These are phyloP conservation scores for Pipistrellus pipistrellus DNA, from an alignment of 2,797 vertebrate genomes.

Conservation along the genomic window DNA sequence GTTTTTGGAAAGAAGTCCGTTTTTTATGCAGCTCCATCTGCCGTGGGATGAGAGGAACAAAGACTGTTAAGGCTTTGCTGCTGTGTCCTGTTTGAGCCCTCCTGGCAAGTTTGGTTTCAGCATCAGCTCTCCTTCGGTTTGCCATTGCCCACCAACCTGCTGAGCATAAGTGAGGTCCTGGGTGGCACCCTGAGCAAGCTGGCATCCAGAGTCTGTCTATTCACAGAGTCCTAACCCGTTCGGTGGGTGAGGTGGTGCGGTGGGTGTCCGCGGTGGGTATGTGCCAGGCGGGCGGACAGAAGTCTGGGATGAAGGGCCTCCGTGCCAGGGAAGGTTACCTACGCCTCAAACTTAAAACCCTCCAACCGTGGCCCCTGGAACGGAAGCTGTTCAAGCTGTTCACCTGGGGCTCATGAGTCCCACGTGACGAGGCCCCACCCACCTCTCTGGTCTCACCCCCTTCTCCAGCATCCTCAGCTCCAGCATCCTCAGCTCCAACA, in stretches of 20 bases:
- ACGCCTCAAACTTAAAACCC: background rate
- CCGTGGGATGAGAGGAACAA: background rate
- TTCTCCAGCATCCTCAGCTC: background rate
- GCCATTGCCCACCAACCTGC: fast-evolving
- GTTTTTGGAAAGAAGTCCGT: background rate
- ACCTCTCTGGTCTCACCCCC: background rate
- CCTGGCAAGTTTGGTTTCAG: background rate
- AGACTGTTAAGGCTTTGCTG: background rate
- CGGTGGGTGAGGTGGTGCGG: fast-evolving
- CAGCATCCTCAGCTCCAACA: no score
- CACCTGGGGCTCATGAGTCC: background rate
- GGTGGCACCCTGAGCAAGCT: background rate
- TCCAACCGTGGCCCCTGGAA: background rate
- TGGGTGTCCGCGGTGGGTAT: fast-evolving
- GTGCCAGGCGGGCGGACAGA: background rate
- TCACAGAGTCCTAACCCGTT: no score
- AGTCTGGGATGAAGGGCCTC: background rate
- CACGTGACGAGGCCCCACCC: background rate
- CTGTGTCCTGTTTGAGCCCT: background rate
- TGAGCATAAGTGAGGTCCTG: background rate
- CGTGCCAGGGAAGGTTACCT: fast-evolving
- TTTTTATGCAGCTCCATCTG: background rate
- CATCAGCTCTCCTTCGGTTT: background rate
- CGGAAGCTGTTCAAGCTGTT: background rate
- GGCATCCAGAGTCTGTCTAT: fast-evolving